A percentile compares a stretch with the other conserved stretches of the same genome.
Conservation (phyloP, 2,113 vertebrate species). For the Pseudorectes ferrugineus region DNA sequence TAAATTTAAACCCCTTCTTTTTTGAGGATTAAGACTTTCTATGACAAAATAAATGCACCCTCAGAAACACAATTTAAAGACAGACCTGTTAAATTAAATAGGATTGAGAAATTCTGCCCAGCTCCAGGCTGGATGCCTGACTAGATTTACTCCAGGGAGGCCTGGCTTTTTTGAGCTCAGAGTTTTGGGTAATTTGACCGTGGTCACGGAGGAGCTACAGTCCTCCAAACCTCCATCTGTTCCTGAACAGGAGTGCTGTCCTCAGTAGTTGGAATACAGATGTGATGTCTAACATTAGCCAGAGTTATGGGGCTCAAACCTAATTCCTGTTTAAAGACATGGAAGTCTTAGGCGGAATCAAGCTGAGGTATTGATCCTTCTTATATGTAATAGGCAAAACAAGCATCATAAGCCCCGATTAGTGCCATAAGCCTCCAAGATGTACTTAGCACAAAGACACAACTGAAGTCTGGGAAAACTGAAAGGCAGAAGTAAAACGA, state of each 20-base stretch:
- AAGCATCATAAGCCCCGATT: neutral
- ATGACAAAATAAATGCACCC: slow-evolving; percentile 15
- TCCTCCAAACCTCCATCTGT: neutral
- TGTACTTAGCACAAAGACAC: neutral
- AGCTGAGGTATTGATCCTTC: slow-evolving; percentile 12
- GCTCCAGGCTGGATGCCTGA: neutral
- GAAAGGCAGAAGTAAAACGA: neutral
- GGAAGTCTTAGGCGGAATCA: slow-evolving; percentile 18
- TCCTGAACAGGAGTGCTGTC: neutral
- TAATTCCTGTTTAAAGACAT: slow-evolving; percentile 35
- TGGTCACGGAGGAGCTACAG: neutral
- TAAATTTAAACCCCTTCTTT: neutral
- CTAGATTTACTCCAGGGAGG: neutral
- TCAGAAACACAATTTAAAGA: slow-evolving; percentile 34
- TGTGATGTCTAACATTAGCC: slow-evolving; percentile 17
- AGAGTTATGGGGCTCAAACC: slow-evolving; percentile 14
- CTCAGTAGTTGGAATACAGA: slow-evolving; percentile 9
- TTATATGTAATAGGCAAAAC: slow-evolving; percentile 7
- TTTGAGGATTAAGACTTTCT: neutral
- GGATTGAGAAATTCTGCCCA: neutral
- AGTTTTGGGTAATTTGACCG: neutral
- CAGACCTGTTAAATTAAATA: neutral
- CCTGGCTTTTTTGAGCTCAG: neutral
- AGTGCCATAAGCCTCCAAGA: neutral
- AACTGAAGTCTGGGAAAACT: neutral